Percentiles rank a stretch among this genome's conserved stretches.
phyloP scores from a whole-genome alignment of 1,140 invertebrate species.

The Zophobas morio region DNA sequence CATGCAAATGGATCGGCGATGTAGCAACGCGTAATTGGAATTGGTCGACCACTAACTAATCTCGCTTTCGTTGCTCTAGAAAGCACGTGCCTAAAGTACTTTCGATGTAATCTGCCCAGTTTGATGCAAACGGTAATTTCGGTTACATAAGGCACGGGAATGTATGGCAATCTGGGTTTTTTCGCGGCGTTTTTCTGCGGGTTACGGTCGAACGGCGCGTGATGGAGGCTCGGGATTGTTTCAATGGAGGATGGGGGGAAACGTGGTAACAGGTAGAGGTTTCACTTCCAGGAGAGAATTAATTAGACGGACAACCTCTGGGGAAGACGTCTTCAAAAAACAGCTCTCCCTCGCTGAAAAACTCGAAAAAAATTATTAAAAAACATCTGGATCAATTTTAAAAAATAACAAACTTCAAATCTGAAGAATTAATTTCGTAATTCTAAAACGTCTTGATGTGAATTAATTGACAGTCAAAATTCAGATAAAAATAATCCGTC shows the following conservation, averaged over 20 bases:
- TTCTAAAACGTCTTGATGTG: too few relatives aligned
- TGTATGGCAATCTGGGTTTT: slow-evolving; percentile 37
- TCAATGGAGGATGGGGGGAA: not conserved
- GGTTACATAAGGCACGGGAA: slow-evolving; percentile 50
- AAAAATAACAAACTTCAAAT: too few relatives aligned
- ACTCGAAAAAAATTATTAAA: too few relatives aligned
- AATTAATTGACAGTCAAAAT: too few relatives aligned
- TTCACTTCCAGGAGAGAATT: too few relatives aligned
- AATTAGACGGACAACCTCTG: too few relatives aligned
- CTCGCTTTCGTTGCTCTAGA: slow-evolving; percentile 48
- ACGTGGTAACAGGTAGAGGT: too few relatives aligned
- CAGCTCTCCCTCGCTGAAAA: too few relatives aligned
- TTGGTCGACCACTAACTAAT: slow-evolving; percentile 47
- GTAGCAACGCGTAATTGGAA: slow-evolving; percentile 45
- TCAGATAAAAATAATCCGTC: too few relatives aligned
- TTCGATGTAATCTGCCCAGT: slow-evolving; percentile 43
- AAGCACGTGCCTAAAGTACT: slow-evolving; percentile 47
- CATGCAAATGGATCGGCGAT: slow-evolving; percentile 45
- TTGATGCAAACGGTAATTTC: slow-evolving; percentile 48
- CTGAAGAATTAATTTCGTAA: too few relatives aligned
- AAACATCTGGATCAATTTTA: too few relatives aligned
- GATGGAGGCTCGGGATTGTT: slow-evolving; percentile 36
- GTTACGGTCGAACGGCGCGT: slow-evolving; percentile 43
- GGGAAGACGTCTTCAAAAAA: too few relatives aligned
- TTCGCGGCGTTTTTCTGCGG: slow-evolving; percentile 31